Base-by-base conservation (phyloP, 2,113 vertebrate genomes). In the Steatornis caripensis region DNA sequence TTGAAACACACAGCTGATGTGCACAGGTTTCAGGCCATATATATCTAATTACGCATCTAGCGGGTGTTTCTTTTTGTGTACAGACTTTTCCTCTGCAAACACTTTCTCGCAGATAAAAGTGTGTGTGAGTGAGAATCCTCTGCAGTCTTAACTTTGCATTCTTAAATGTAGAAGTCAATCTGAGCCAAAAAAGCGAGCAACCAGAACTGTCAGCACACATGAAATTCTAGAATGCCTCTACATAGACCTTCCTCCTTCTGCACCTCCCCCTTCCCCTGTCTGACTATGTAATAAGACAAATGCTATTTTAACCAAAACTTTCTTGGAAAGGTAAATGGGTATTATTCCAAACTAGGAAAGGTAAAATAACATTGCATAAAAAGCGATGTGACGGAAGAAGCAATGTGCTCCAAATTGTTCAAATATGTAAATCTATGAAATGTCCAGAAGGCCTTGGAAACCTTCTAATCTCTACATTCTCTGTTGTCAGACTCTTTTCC, bases 91-190 rank as follows among this genome's bases (percentile, higher is more conserved):
- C 3, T 27, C 13, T 21, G 17, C 2, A 72, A 86, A 49, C 62
- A 79, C 27, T 36, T 76, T 49, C 57, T 68, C 4, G 5, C 15
- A 55, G 32, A 54, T 30, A 62, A 46, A 70, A 89, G 15, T 2
- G 2, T 14, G 3, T 5, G 8, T 5, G 11, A 1, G 12, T 1
- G 15, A 1, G 1, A 90, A 57, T 74, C 21, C 30, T 79, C 48
- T 34, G 34, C 22, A 93, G 41, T 10, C 26, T 61, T 82, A 45
- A 65, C 34, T 66, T 70, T 75, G 45, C 37, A 90, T 51, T 55
- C 20, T 80, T 60, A 89, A 81, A 39, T 57, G 51, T 11, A 74
- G 18, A 36, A 57, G 54, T 34, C 75, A 53, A 58, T 19, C 20
- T 27, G 34, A 76, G 22, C 8, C 69, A 48, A 69, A 78, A 41